These are phyloP conservation scores for Drosophila neoperkinsi DNA, from an alignment of 2,888 invertebrate genomes.

Conservation along the genomic window DNA sequence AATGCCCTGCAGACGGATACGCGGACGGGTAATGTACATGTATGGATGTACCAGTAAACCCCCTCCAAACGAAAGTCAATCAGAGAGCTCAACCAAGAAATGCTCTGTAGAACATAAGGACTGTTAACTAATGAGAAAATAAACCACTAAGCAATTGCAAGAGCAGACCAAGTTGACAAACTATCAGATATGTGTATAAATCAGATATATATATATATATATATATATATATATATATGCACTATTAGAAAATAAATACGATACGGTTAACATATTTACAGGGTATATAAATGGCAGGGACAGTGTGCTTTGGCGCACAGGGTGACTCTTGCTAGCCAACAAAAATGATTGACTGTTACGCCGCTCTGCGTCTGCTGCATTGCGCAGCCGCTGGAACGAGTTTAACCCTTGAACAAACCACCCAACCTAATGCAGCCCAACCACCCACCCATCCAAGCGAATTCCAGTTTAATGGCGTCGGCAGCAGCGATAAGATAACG, in stretches of 20 bases:
- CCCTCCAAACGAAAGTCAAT: conserved; percentile 25
- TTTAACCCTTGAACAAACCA: conserved; percentile 55
- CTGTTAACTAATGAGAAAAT: no score
- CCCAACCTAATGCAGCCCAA: conserved; percentile 36
- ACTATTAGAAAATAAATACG: background rate
- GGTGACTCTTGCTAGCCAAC: conserved; percentile 42
- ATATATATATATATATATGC: background rate
- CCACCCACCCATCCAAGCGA: conserved; percentile 20
- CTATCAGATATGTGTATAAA: background rate
- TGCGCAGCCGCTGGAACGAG: conserved; percentile 68
- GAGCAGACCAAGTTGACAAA: background rate
- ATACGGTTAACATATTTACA: background rate
- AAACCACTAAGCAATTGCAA: background rate
- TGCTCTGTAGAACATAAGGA: conserved; percentile 1
- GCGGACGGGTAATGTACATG: conserved; percentile 21
- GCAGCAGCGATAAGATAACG: conserved; percentile 68
- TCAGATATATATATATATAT: background rate
- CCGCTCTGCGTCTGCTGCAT: conserved; percentile 21
- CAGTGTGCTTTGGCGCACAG: conserved; percentile 30
- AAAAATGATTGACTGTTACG: conserved; percentile 32
- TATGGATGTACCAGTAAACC: conserved; percentile 13
- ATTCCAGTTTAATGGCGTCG: conserved; percentile 71
- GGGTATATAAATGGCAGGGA: conserved; percentile 28
- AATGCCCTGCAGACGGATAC: conserved; percentile 58
- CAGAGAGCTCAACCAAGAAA: conserved; percentile 7